Base-by-base conservation (phyloP, 1,140 invertebrate genomes). In the Scylla paramamosain region DNA sequence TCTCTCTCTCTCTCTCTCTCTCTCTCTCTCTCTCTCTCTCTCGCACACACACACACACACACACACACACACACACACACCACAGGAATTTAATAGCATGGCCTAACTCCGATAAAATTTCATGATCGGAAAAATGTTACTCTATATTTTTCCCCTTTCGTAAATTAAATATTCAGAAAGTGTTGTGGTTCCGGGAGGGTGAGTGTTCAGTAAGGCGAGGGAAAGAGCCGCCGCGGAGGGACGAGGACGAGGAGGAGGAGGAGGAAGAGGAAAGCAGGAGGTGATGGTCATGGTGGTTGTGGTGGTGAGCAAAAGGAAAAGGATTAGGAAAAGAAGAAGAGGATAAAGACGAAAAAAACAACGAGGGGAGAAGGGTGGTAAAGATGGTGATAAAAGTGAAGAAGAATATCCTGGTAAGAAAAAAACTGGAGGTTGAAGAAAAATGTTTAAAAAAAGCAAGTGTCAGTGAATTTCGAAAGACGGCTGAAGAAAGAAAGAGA, bases 31-130 rank as follows among this genome's bases (percentile, higher is more conserved):
- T 59, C 52, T 59, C 28, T 39, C 77, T 59, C 52, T 59, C 52
- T 59, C 52, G 2, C 84, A 7, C 84, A 4, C 84, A 86, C 84
- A 59, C 52, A 59, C 52, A 59, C 52, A 59, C 67, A 77, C 67
- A 77, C 67, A 77, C 67, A 77, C 67, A 77, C 67, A 77, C 67
- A 77, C 67, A 77, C 67, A 77, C 67, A 77, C 67, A 77, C 67
- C 67, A n/a, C 20, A 77, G n/a, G n/a, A 77, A 77, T 77, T 77
- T 77, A n/a, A 77, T 77, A 77, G 67, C 67, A 77, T 20, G 25
- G 20, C 39, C 39, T 39, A 39, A 39, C n/a, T 12, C 67, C 67
- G 20, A 77, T 77, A 77, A n/a, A 77, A n/a, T 77, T 77, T 77
- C 67, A n/a, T 77, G 67, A 77, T 77, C 67, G 67, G 67, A 77